Conservation (phyloP, 2,888 invertebrate genomes). For the Kryphioiulus occultus region DNA sequence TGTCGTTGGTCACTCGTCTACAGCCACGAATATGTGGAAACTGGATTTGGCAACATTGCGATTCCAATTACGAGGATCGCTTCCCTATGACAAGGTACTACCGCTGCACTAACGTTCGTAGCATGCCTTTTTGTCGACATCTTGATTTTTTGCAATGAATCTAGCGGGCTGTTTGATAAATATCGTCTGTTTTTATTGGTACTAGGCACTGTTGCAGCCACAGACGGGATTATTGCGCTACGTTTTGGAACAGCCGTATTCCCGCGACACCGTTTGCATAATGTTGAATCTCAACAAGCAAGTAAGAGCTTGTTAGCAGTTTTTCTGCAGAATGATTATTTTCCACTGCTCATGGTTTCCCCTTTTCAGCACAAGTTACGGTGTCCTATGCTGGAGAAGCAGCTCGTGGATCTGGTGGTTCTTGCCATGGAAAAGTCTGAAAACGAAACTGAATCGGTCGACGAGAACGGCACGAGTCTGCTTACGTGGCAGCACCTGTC, state of each 20-base stretch:
- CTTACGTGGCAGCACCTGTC: slow-evolving; percentile 94
- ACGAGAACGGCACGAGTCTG: slow-evolving; percentile 71
- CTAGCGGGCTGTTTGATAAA: slow-evolving; percentile 22
- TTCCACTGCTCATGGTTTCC: neutral
- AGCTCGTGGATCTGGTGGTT: slow-evolving; percentile 88
- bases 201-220: slow-evolving; percentile 78
- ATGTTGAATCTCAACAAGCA: slow-evolving; percentile 95
- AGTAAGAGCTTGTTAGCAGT: slow-evolving; percentile 63
- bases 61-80: slow-evolving; percentile 74
- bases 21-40: slow-evolving; percentile 91
- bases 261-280: slow-evolving; percentile 93
- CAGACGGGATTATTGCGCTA: slow-evolving; percentile 87
- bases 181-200: neutral
- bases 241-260: slow-evolving; percentile 93
- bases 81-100: slow-evolving; percentile 81
- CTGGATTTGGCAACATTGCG: slow-evolving; percentile 83
- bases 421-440: slow-evolving; percentile 92
- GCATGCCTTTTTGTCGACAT: no score
- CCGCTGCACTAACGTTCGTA: no score
- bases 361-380: slow-evolving; percentile 75
- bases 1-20: slow-evolving; percentile 91
- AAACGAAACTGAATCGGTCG: slow-evolving; percentile 67
- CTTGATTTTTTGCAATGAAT: neutral
- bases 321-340: neutral
- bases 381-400: slow-evolving; percentile 89